These are phyloP conservation scores for Brachyistius frenatus DNA, from an alignment of 2,113 vertebrate species.

Conservation along the genomic window DNA sequence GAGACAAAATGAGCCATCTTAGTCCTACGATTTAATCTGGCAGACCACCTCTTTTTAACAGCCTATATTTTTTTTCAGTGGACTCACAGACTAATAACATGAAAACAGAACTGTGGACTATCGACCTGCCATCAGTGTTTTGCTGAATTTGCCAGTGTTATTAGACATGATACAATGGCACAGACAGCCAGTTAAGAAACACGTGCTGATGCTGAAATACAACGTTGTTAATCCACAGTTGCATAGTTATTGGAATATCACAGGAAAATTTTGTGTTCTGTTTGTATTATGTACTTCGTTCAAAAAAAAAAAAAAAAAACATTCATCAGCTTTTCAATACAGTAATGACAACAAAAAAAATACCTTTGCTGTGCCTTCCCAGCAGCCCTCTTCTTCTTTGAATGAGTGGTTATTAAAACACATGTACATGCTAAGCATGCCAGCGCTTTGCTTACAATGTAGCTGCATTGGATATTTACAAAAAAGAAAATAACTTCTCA, in stretches of 20 bases:
- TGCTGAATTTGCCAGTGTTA: constrained; percentile 72
- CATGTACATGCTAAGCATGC: constrained; percentile 26
- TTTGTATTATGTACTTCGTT: constrained; percentile 27
- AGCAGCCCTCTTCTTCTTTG: constrained; percentile 32
- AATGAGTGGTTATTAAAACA: constrained; percentile 75
- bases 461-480: constrained; percentile 66
- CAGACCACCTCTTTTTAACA: constrained; percentile 44
- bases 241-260: constrained; percentile 58
- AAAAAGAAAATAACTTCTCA: constrained; percentile 30
- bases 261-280: constrained; percentile 28
- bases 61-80: constrained; percentile 48
- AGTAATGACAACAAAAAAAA: constrained; percentile 66
- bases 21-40: constrained; percentile 20
- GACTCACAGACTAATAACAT: constrained; percentile 63
- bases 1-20: constrained; percentile 19
- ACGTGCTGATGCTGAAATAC: constrained; percentile 23
- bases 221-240: constrained; percentile 58
- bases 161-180: constrained; percentile 66
- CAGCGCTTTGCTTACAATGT: constrained; percentile 31
- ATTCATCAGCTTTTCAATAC: constrained; percentile 66
- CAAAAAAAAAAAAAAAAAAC: constrained; percentile 50
- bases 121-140: constrained; percentile 39
- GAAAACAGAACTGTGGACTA: constrained; percentile 52
- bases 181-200: constrained; percentile 30
- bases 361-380: constrained; percentile 31